Evolutionary conservation across 2,888 invertebrate species (phyloP), one percentile per base, ranked within the genome.

Genomic region (Kuschelorhynchus macadamiae): DNA sequence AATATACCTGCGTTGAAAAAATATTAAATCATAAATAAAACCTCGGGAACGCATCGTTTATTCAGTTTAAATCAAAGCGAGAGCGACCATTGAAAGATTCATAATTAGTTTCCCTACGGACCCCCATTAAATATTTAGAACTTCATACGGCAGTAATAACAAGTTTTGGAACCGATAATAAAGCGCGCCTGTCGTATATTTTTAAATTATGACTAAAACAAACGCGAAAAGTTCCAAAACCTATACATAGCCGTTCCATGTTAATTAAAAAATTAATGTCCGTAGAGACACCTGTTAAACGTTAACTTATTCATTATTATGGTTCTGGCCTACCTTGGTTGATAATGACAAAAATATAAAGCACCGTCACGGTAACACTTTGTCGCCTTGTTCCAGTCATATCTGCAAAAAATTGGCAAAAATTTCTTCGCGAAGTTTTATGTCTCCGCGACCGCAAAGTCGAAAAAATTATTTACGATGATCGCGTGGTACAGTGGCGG

Each of bases 301-400:
- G 12, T 11, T 39, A 53, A 25, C 11, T 50, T 25, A 53, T 59
- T 25, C 1, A 62, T 59, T 20, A 53, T 60, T 32, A 9, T 47
- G 41, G 12, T 12, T 11, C 36, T 36, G n/a, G 4, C 36, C 17
- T 60, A 70, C 70, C 70, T 66, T 70, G 70, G 11, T 65, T 70
- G n/a, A 70, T 61, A n/a, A 70, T 70, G 33, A 70, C 56, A 18
- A 65, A 70, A 14, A 70, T 52, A 18, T 70, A 66, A 1, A 70
- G 57, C 55, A 70, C 33, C 12, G 70, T 70, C 2, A 70, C 65
- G 12, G 65, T 56, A 1, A 65, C 56, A 62, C 62, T 70, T 36
- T 65, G 57, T 14, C 52, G 33, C 32, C 21, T 59, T n/a, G 39
- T 49, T 53, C 52, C 42, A 39, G 16, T 60, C 70, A 70, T 70